A percentile compares a stretch with the other conserved stretches of the same genome.
Evolutionary conservation across 2,888 invertebrate genomes (phyloP).

Genomic region (Tiliacea aurago): DNA sequence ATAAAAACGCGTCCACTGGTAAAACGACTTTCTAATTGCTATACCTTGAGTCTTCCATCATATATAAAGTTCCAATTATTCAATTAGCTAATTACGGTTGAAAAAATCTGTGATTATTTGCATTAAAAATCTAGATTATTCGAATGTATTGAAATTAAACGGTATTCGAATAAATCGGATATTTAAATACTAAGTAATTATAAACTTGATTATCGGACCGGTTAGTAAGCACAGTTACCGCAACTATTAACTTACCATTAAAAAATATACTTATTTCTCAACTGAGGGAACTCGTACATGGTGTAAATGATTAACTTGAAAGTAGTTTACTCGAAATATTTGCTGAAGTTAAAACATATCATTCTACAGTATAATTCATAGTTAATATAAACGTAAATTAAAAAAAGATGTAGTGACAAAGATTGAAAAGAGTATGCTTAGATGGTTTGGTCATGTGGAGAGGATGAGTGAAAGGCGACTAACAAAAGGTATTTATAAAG

Average conservation of each 20-base stretch:
- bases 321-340: conserved; percentile 7
- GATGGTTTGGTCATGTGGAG: too few species aligned
- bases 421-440: too few species aligned
- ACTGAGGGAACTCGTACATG: conserved; percentile 14
- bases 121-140: background rate
- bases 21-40: conserved; percentile 37
- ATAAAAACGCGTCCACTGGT: background rate
- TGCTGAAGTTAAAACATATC: conserved; percentile 6
- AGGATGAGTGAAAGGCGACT: too few species aligned
- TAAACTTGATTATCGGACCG: conserved; percentile 3
- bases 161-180: background rate
- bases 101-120: background rate
- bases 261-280: conserved; percentile 31
- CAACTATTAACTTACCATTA: conserved; percentile 2
- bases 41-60: background rate
- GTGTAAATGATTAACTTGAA: conserved; percentile 35
- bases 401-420: too few species aligned
- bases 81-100: conserved; percentile 3
- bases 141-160: background rate
- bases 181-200: conserved; percentile 11
- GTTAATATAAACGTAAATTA: conserved; percentile 3
- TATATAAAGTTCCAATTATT: conserved; percentile 18
- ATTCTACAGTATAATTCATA: background rate
- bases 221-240: conserved; percentile 25
- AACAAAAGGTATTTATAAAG: too few species aligned